These are phyloP conservation scores for Eledona agricola DNA, from an alignment of 2,888 invertebrate genomes.

Conservation along the genomic window DNA sequence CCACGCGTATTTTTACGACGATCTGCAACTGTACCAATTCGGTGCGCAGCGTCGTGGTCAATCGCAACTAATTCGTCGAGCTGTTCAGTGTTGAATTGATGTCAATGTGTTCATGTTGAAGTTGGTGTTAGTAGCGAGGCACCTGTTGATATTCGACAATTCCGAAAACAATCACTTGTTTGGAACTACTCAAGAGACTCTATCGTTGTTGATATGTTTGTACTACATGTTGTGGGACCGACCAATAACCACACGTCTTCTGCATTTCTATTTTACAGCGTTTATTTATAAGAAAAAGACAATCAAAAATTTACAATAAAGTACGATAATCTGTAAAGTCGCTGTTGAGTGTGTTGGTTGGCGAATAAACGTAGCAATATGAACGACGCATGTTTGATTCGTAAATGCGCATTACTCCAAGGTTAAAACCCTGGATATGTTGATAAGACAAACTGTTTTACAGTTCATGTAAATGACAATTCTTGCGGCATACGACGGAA, in stretches of 20 bases:
- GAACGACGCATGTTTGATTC: constrained; percentile 11
- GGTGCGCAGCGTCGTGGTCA: constrained; percentile 54
- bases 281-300: constrained; percentile 16
- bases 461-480: constrained; percentile 31
- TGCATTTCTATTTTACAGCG: background rate
- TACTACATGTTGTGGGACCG: background rate
- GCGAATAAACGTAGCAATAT: constrained; percentile 21
- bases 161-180: constrained; percentile 7
- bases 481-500: constrained; percentile 45
- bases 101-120: constrained; percentile 14
- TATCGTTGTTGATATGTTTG: constrained; percentile 4
- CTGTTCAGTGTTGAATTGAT: no score
- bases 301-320: constrained; percentile 24
- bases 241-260: constrained; percentile 1
- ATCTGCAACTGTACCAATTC: constrained; percentile 63
- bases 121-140: constrained; percentile 6
- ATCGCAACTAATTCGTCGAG: constrained; percentile 41
- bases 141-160: constrained; percentile 12
- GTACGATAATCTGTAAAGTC: constrained; percentile 16
- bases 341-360: constrained; percentile 15
- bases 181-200: constrained; percentile 4
- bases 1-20: constrained; percentile 60
- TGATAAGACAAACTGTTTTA: constrained; percentile 39
- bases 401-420: constrained; percentile 8
- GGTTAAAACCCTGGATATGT: constrained; percentile 40